Percentiles rank a stretch among this genome's conserved stretches.
Evolutionary conservation across 2,888 invertebrate genomes (phyloP).

Genomic region (Drosophila trichaetosa): DNA sequence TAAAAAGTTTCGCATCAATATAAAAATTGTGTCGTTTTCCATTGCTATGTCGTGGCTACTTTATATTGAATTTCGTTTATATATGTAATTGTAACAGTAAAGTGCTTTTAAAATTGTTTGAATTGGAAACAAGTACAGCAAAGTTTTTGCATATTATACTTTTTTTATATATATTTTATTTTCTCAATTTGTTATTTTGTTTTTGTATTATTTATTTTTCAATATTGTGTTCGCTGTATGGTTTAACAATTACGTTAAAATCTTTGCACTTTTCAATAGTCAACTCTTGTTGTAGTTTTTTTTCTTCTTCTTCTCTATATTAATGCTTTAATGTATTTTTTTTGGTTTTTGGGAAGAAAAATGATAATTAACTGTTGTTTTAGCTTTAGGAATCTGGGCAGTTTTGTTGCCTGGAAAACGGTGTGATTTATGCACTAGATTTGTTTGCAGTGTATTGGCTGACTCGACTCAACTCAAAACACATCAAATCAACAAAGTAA

Average conservation of each 20-base stretch:
- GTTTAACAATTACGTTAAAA: conserved; percentile 80
- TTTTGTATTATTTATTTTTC: conserved; percentile 19
- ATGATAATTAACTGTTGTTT: conserved; percentile 4
- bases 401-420: conserved; percentile 69
- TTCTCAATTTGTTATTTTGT: conserved; percentile 8
- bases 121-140: conserved; percentile 78
- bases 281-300: conserved; percentile 63
- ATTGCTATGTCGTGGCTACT: conserved; percentile 14
- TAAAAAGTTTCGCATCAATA: conserved; percentile 9
- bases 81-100: conserved; percentile 53
- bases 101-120: conserved; percentile 69
- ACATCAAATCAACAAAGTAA: conserved; percentile 41
- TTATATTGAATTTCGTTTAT: conserved; percentile 26
- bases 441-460: conserved; percentile 49
- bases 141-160: conserved; percentile 39
- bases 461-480: conserved; percentile 34
- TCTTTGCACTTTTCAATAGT: conserved; percentile 79
- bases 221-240: conserved; percentile 75
- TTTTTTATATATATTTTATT: conserved; percentile 38
- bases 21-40: conserved; percentile 15
- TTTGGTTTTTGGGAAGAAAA: conserved; percentile 14
- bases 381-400: conserved; percentile 43
- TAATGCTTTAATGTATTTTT: conserved; percentile 5
- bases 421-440: conserved; percentile 55
- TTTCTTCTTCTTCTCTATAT: conserved; percentile 26